Evolutionary conservation across 2,113 vertebrate species (phyloP).

Genomic region (Sisor rabdophorus): DNA sequence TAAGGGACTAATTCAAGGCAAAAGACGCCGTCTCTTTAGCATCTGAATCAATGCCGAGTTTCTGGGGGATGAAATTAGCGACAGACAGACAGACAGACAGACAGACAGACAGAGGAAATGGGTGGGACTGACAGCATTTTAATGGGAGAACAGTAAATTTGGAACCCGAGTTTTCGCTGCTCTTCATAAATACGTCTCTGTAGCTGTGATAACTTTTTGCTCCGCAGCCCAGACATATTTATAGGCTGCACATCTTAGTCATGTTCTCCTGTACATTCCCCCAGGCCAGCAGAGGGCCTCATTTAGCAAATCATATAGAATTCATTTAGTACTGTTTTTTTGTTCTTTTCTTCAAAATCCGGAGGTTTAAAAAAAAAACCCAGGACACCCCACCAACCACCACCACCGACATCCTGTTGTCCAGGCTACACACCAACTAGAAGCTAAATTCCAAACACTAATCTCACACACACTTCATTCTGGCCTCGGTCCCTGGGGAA

Average conservation of each 20-base stretch:
- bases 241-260: neutral
- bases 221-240: neutral
- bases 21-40: slow-evolving; percentile 59
- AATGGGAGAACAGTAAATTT: slow-evolving; percentile 70
- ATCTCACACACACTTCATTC: slow-evolving; percentile 49
- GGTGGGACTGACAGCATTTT: slow-evolving; percentile 63
- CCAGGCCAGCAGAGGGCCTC: no score
- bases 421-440: slow-evolving; percentile 25
- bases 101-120: slow-evolving; percentile 27
- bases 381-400: neutral
- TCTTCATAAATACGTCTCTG: slow-evolving; percentile 59
- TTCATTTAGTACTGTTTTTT: no score
- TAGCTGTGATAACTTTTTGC: slow-evolving; percentile 47
- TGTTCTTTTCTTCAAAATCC: no score
- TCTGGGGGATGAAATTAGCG: slow-evolving; percentile 39
- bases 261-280: neutral
- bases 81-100: neutral
- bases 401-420: neutral
- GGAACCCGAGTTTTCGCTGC: slow-evolving; percentile 51
- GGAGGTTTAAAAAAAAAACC: neutral
- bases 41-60: slow-evolving; percentile 68
- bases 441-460: slow-evolving; percentile 45
- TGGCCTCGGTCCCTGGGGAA: slow-evolving; percentile 45
- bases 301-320: no score
- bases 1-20: slow-evolving; percentile 54